Percentiles rank a stretch among this genome's conserved stretches.
These are phyloP conservation scores for Pipa parva DNA, from an alignment of 2,113 vertebrate species.

Conservation along the genomic window DNA sequence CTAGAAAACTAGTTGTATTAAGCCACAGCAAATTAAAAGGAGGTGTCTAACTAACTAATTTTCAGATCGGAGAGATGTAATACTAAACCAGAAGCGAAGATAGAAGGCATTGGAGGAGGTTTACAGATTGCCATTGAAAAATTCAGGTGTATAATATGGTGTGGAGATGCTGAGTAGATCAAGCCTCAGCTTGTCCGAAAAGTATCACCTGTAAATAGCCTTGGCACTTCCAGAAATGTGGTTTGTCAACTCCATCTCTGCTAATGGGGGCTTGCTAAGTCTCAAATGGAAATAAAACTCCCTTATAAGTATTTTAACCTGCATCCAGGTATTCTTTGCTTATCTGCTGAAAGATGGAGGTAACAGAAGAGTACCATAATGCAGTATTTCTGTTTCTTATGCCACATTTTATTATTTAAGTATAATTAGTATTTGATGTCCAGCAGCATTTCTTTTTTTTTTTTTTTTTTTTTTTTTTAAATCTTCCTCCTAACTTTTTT, in stretches of 20 bases:
- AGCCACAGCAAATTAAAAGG: slow-evolving; percentile 53
- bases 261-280: background rate
- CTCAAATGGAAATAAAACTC: slow-evolving; percentile 45
- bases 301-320: slow-evolving; percentile 49
- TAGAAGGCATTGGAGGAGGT: slow-evolving; percentile 65
- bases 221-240: slow-evolving; percentile 45
- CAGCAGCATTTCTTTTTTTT: slow-evolving; percentile 51
- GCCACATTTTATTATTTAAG: slow-evolving; percentile 53
- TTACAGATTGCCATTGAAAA: slow-evolving; percentile 56
- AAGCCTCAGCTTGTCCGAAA: slow-evolving; percentile 35
- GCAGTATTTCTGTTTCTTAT: slow-evolving; percentile 66
- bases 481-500: no score
- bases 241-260: slow-evolving; percentile 21
- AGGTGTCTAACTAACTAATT: slow-evolving; percentile 60
- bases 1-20: slow-evolving; percentile 45
- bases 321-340: slow-evolving; percentile 47
- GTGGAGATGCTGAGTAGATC: slow-evolving; percentile 45
- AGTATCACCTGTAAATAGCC: slow-evolving; percentile 43
- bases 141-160: slow-evolving; percentile 55
- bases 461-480: background rate
- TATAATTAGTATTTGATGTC: slow-evolving; percentile 58
- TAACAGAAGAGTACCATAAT: slow-evolving; percentile 60
- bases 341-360: slow-evolving; percentile 48
- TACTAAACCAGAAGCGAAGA: slow-evolving; percentile 67
- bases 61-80: slow-evolving; percentile 59